Evolutionary conservation across 1,140 invertebrate genomes (phyloP), one percentile per base, ranked within the genome.

Genomic region (Cotesia glomerata): DNA sequence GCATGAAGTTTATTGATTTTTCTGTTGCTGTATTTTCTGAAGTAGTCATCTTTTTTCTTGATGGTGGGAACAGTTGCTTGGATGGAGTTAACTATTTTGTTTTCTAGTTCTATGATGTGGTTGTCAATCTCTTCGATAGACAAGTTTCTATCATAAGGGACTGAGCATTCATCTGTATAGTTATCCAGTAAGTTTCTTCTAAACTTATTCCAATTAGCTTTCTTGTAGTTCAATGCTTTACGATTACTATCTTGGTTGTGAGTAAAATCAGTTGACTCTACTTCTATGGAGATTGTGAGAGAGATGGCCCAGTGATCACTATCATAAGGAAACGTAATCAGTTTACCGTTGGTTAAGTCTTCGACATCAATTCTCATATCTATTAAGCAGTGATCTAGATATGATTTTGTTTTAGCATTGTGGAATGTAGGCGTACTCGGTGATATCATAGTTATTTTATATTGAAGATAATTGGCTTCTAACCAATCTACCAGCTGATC

Each of bases 181-280:
- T 3, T 51, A 11, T 69, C 36, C 13, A 56, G 13, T 8, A 73
- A 13, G 14, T 66, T 5, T 9, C 63, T 71, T 1, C n/a, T n/a
- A 52, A 75, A 72, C 52, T 59, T 62, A 11, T 67, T 68, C 74
- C 74, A 75, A n/a, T 75, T 71, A 5, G 75, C 59, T 32, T 32
- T 67, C 58, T 74, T 74, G 14, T 32, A 76, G 35, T 73, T 71
- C 8, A 54, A 68, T 2, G 56, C 5, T 8, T 9, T 16, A 39
- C n/a, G 5, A 13, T 3, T 56, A 32, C 14, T 39, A 18, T 32
- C 0, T 13, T 11, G 8, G 16, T 0, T 18, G 3, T 16, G 2
- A 18, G 62, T 13, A 13, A 13, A 13, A n/a, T 49, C 45, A 2
- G 1, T 7, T 13, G 14, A 32, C 3, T 54, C 1, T 11, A n/a